Base-by-base conservation (phyloP, 2,113 vertebrate genomes). In the Poeciliopsis prolifica region DNA sequence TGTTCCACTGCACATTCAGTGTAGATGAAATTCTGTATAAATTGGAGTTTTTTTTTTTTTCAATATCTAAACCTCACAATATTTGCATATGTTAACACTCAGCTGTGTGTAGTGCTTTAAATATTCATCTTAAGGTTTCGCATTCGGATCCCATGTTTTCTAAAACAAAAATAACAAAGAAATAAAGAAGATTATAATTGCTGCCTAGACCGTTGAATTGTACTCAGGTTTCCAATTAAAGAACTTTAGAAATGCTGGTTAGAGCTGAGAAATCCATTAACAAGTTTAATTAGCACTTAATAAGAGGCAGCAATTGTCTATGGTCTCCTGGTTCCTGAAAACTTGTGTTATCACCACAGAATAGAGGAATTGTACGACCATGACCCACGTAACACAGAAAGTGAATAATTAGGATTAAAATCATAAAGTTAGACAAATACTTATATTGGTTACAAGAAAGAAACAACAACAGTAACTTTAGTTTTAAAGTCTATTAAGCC, bases 321-420 rank as follows among this genome's bases (percentile, higher is more conserved):
- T 1, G 51, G 51, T 58, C 22, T 58, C 24, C 51, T 58, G 15
- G 11, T 62, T 62, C 61, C 15, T 31, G 61, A 30, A 62, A 65
- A 40, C 15, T 40, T 5, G 17, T 4, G 1, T 65, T 26, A 22
- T n/a, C 9, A 7, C 37, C 26, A 26, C 12, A 8, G 24, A n/a
- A 29, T 1, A 35, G 10, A 24, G 24, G 1, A 26, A 15, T 1
- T 35, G 22, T 37, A 44, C 67, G 40, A 71, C 12, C 15, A 2
- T 0, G 5, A 37, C 35, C 35, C 14, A 51, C 24, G 51, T 65
- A 54, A 65, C 42, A 61, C 14, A 11, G n/a, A 63, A 82, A 86
- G 61, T 68, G 65, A 48, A 78, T 77, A 68, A 68, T 77, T 28
- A 67, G 70, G 61, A 54, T 22, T 60, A 31, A 22, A 28, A 74